Evolutionary conservation across 2,888 invertebrate species (phyloP).

Genomic region (Drosophila ustulata): DNA sequence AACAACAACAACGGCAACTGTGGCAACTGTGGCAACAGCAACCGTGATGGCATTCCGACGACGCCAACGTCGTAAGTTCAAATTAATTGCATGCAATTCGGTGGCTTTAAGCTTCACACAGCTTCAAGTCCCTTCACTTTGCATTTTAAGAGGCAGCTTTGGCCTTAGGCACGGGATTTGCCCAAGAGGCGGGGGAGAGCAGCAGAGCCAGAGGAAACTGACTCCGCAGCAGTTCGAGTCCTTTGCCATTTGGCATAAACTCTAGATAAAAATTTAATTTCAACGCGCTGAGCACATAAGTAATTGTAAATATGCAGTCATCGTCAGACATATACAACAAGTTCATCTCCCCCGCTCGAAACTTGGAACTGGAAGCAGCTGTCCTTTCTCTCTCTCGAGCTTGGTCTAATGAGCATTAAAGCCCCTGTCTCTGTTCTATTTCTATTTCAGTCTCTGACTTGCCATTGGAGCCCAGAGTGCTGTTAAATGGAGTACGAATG

Average conservation of each 20-base stretch:
- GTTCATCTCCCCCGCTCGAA: not conserved
- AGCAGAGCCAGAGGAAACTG: not conserved
- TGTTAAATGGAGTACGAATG: slow-evolving; percentile 22
- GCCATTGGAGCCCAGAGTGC: not conserved
- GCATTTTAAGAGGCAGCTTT: slow-evolving; percentile 60
- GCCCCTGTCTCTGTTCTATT: slow-evolving; percentile 40
- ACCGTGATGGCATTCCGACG: slow-evolving; percentile 22
- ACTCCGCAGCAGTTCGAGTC: not conserved
- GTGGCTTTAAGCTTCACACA: slow-evolving; percentile 36
- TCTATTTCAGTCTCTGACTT: not conserved
- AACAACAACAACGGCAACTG: slow-evolving; percentile 12
- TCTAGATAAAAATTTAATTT: slow-evolving; percentile 53
- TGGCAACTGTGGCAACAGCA: not conserved
- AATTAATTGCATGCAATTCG: slow-evolving; percentile 73
- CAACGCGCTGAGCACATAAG: slow-evolving; percentile 36
- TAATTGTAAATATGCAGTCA: slow-evolving; percentile 54
- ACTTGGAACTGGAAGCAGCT: too few species aligned
- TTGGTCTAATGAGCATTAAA: slow-evolving; percentile 74
- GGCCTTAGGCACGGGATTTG: slow-evolving; percentile 14
- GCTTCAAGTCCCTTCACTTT: slow-evolving; percentile 50
- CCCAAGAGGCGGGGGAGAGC: not conserved
- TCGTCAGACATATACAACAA: slow-evolving; percentile 13
- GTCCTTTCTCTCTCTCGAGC: not conserved
- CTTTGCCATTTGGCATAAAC: slow-evolving; percentile 23
- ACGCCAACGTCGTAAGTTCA: slow-evolving; percentile 48